Conservation (phyloP, 1,140 invertebrate species). For the Sinella curviseta region DNA sequence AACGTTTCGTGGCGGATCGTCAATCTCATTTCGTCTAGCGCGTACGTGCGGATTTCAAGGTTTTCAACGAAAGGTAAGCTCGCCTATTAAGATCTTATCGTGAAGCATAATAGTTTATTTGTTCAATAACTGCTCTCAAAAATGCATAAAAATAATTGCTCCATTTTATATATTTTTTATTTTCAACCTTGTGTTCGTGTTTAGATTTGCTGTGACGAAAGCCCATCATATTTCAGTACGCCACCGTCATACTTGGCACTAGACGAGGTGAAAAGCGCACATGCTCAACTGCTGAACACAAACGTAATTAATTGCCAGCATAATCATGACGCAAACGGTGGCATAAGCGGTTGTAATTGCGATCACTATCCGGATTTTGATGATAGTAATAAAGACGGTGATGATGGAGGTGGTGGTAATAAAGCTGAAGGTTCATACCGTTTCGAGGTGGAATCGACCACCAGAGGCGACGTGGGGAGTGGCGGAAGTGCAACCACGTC, state of each 20-base stretch:
- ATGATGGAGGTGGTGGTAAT: neutral
- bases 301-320: neutral
- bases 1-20: neutral
- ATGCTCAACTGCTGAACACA: neutral
- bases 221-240: neutral
- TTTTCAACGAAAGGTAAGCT: conserved; percentile 33
- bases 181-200: neutral
- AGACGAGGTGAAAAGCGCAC: neutral
- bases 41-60: conserved; percentile 32
- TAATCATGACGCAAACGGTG: neutral
- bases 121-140: no score
- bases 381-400: neutral
- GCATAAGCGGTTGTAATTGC: neutral
- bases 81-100: no score
- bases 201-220: neutral
- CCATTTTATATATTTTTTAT: neutral
- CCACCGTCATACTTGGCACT: neutral
- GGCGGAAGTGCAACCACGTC: neutral
- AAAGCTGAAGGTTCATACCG: neutral
- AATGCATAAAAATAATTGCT: neutral
- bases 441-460: neutral
- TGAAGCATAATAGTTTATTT: no score
- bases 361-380: neutral
- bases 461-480: neutral
- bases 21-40: neutral